phyloP scores from a whole-genome alignment of 2,113 vertebrate genomes.

The Menidia beryllina region DNA sequence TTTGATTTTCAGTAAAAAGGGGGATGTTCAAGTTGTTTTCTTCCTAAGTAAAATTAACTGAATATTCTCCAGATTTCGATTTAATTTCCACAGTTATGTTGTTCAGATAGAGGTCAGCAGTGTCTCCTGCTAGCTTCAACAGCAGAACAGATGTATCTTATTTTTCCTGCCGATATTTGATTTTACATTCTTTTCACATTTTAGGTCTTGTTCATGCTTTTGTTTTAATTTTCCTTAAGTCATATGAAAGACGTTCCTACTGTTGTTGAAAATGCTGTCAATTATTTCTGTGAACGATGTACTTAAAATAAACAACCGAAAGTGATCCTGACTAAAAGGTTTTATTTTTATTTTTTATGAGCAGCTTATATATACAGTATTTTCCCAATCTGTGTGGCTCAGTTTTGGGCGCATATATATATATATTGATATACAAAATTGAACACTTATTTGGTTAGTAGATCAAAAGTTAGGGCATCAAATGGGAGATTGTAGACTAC shows the following conservation, averaged over 20 bases:
- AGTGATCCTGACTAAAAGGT: conserved; percentile 25
- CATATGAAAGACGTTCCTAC: conserved; percentile 30
- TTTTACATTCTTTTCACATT: conserved; percentile 44
- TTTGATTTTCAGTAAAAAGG: conserved; percentile 28
- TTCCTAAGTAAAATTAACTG: conserved; percentile 26
- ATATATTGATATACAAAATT: too few species aligned
- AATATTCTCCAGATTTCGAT: conserved; percentile 30
- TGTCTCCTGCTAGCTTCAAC: conserved; percentile 42
- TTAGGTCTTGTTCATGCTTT: conserved; percentile 30
- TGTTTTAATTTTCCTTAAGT: conserved; percentile 27
- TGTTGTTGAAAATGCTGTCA: conserved; percentile 36
- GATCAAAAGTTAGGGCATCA: too few species aligned
- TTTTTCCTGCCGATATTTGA: conserved; percentile 40
- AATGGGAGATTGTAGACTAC: too few species aligned
- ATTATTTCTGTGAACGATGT: conserved; percentile 65
- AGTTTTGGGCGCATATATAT: too few species aligned
- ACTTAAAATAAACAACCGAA: conserved; percentile 71
- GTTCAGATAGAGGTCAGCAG: conserved; percentile 31
- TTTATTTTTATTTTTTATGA: conserved; percentile 1
- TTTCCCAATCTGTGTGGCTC: too few species aligned
- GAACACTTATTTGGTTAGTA: too few species aligned
- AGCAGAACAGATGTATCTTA: conserved; percentile 16
- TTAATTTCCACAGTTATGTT: conserved; percentile 32
- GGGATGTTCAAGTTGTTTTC: conserved; percentile 51
- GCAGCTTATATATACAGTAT: too few species aligned